These are phyloP conservation scores for Diachrysia chrysitis DNA, from an alignment of 2,888 invertebrate genomes.

Conservation along the genomic window DNA sequence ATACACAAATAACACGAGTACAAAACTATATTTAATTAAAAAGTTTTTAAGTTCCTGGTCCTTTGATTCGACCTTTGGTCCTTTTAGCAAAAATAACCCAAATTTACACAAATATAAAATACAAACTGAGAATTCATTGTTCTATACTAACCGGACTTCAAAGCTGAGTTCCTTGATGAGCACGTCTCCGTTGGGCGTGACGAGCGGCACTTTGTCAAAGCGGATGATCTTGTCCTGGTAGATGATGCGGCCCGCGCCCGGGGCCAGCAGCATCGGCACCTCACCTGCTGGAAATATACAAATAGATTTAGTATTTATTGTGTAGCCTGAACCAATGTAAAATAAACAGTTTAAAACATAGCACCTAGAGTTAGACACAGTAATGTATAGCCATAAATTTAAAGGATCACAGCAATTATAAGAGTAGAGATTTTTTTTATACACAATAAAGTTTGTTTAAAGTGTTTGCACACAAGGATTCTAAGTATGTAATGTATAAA, in stretches of 20 bases:
- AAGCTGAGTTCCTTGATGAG: slow-evolving; percentile 96
- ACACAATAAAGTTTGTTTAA: too few species aligned
- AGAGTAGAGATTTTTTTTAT: too few species aligned
- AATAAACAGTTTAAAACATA: too few species aligned
- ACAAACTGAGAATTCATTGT: slow-evolving; percentile 14
- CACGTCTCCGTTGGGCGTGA: slow-evolving; percentile 99
- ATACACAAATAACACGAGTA: too few species aligned
- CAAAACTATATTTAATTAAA: too few species aligned
- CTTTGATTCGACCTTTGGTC: neutral
- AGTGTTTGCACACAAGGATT: too few species aligned
- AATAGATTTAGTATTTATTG: neutral
- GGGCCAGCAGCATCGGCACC: slow-evolving; percentile 82
- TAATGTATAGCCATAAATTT: too few species aligned
- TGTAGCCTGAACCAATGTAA: too few species aligned
- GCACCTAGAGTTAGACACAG: too few species aligned
- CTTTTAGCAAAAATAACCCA: neutral
- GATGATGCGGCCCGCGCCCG: slow-evolving; percentile 94
- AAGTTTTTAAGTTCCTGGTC: neutral
- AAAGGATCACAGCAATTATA: too few species aligned
- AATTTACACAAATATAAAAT: neutral
- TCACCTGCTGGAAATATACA: slow-evolving; percentile 61
- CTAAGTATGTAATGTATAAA: too few species aligned
- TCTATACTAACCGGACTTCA: slow-evolving; percentile 92
- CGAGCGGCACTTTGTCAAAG: slow-evolving; percentile 97
- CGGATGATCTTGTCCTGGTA: slow-evolving; percentile 96